A percentile compares a stretch with the other conserved stretches of the same genome.
Conservation (phyloP, 2,113 vertebrate genomes). For the Probosciger aterrimus region DNA sequence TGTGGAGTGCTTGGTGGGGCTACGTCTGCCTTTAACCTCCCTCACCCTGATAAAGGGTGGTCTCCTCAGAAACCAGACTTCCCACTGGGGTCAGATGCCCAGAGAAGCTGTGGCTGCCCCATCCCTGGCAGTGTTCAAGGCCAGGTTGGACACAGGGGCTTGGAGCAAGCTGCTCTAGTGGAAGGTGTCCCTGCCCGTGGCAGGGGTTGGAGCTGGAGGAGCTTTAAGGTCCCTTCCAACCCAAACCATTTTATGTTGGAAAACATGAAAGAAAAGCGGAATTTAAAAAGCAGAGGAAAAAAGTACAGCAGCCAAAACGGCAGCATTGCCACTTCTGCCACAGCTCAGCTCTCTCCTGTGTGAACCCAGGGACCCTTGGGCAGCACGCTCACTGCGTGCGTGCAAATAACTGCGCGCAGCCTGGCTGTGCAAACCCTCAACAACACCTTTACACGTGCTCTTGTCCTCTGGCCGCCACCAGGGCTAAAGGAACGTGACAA, state of each 20-base stretch:
- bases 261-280: accelerated
- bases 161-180: neutral
- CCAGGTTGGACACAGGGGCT: neutral
- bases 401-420: accelerated
- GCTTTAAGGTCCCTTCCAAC: neutral
- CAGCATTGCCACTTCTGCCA: accelerated
- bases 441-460: accelerated
- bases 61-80: neutral
- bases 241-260: neutral
- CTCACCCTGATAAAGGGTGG: accelerated
- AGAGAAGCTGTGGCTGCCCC: neutral
- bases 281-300: neutral
- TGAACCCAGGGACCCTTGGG: accelerated
- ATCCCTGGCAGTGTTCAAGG: neutral
- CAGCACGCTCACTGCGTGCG: accelerated
- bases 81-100: neutral
- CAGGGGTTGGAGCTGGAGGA: neutral
- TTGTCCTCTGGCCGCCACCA: neutral
- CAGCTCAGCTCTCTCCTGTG: neutral
- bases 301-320: neutral
- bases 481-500: neutral
- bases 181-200: neutral
- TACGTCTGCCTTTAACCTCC: neutral
- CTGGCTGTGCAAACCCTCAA: accelerated
- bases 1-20: neutral